Percentiles rank a stretch among this genome's conserved stretches.
phyloP scores from a whole-genome alignment of 2,888 invertebrate species.

The Sthenelais limicola region DNA sequence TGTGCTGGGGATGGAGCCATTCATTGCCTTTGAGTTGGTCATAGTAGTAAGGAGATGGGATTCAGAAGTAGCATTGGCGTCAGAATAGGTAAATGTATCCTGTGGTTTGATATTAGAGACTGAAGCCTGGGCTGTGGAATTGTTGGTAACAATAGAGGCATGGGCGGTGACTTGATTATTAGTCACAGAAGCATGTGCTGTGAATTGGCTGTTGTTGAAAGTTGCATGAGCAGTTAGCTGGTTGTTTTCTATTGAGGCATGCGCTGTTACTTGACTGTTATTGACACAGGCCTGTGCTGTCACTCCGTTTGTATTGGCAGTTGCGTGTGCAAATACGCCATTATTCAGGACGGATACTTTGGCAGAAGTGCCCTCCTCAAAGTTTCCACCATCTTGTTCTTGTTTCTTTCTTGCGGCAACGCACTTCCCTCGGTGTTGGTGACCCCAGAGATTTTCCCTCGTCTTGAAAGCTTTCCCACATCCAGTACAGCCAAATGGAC shows the following conservation, averaged over 20 bases:
- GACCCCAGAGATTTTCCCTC: constrained; percentile 55
- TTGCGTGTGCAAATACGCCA: constrained; percentile 33
- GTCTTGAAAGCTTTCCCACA: constrained; percentile 56
- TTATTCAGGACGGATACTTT: constrained; percentile 30
- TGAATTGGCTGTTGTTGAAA: constrained; percentile 37
- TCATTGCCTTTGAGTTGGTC: constrained; percentile 23
- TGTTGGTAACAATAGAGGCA: constrained; percentile 37
- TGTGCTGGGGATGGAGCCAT: constrained; percentile 24
- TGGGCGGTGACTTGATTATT: constrained; percentile 43
- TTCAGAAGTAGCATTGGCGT: neutral
- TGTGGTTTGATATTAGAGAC: neutral
- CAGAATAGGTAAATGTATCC: constrained; percentile 9
- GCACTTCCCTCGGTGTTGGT: constrained; percentile 53
- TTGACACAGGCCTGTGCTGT: constrained; percentile 39
- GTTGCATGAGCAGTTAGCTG: constrained; percentile 42
- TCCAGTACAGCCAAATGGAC: constrained; percentile 48
- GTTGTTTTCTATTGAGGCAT: constrained; percentile 41
- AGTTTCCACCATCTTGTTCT: neutral
- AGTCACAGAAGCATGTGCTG: constrained; percentile 41
- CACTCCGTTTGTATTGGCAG: constrained; percentile 41
- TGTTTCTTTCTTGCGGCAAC: constrained; percentile 24
- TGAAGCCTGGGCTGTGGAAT: constrained; percentile 25
- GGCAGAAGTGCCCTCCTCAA: constrained; percentile 9
- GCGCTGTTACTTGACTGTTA: constrained; percentile 41
- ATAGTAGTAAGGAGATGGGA: neutral